phyloP scores from a whole-genome alignment of 92 coral and sea anemone species.

The Zoanthus sociatus region DNA sequence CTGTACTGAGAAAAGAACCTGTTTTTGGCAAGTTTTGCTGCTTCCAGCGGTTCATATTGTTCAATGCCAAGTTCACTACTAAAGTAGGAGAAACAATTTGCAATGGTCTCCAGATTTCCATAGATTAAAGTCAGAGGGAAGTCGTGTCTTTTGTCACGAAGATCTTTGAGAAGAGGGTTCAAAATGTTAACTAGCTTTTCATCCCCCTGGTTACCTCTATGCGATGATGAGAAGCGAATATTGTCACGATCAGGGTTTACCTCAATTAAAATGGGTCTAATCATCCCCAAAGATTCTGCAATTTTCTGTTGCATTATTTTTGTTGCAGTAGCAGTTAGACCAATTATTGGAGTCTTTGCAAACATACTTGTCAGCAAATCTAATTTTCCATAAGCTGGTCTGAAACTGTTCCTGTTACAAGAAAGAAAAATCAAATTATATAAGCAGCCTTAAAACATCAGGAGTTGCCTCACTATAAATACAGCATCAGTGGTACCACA shows the following conservation, averaged over 20 bases:
- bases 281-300: slow-evolving; percentile 24
- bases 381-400: slow-evolving; percentile 51
- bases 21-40: slow-evolving; percentile 26
- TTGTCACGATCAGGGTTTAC: neutral
- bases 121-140: slow-evolving; percentile 43
- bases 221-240: slow-evolving; percentile 35
- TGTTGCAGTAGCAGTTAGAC: slow-evolving; percentile 51
- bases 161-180: slow-evolving; percentile 35
- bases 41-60: slow-evolving; percentile 27
- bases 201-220: slow-evolving; percentile 37
- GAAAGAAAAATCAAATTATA: slow-evolving; percentile 14
- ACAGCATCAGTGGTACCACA: too few species aligned
- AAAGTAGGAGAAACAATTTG: neutral
- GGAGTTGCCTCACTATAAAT: too few species aligned
- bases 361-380: slow-evolving; percentile 37
- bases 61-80: slow-evolving; percentile 1
- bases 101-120: slow-evolving; percentile 44
- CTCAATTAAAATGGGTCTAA: slow-evolving; percentile 11
- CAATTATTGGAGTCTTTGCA: slow-evolving; percentile 26
- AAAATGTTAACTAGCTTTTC: slow-evolving; percentile 35
- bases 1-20: slow-evolving; percentile 10
- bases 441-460: slow-evolving; percentile 11
- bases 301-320: slow-evolving; percentile 23
- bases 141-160: slow-evolving; percentile 23
- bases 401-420: slow-evolving; percentile 37